A percentile compares a stretch with the other conserved stretches of the same genome.
phyloP scores from a whole-genome alignment of 2,797 vertebrate species.

The Todus mexicanus region DNA sequence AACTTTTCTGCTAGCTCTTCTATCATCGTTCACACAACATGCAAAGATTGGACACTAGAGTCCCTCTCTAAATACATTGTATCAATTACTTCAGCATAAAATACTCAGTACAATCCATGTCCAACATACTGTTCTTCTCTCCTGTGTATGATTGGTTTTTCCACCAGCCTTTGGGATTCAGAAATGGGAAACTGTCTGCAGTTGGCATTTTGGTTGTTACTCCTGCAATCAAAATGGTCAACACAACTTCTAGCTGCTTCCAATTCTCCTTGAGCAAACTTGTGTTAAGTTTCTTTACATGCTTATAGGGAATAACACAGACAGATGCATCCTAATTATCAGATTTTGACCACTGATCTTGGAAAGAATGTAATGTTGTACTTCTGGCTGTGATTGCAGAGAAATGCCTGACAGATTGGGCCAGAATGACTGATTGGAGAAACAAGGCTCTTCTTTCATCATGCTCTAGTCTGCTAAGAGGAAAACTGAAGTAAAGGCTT shows the following conservation, averaged over 20 bases:
- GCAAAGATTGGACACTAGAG: background rate
- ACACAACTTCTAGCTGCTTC: background rate
- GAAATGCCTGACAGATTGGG: background rate
- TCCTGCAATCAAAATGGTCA: background rate
- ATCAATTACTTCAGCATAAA: background rate
- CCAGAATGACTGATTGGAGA: background rate
- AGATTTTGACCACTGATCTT: background rate
- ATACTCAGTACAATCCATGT: background rate
- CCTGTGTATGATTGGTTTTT: background rate
- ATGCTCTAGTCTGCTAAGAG: background rate
- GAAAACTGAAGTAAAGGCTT: background rate
- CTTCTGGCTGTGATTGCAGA: background rate
- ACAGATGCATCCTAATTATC: background rate
- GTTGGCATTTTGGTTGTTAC: background rate
- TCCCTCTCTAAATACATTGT: background rate
- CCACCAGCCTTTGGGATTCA: background rate
- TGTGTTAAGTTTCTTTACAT: background rate
- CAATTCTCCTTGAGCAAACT: background rate
- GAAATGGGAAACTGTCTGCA: background rate
- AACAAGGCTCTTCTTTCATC: background rate
- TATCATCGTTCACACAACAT: background rate
- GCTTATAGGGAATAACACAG: background rate
- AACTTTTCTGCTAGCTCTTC: background rate
- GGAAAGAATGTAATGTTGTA: background rate
- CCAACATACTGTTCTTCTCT: background rate